Percentiles rank a stretch among this genome's conserved stretches.
These are phyloP conservation scores for Drosophila leontia DNA, from an alignment of 1,140 invertebrate species.

Conservation along the genomic window DNA sequence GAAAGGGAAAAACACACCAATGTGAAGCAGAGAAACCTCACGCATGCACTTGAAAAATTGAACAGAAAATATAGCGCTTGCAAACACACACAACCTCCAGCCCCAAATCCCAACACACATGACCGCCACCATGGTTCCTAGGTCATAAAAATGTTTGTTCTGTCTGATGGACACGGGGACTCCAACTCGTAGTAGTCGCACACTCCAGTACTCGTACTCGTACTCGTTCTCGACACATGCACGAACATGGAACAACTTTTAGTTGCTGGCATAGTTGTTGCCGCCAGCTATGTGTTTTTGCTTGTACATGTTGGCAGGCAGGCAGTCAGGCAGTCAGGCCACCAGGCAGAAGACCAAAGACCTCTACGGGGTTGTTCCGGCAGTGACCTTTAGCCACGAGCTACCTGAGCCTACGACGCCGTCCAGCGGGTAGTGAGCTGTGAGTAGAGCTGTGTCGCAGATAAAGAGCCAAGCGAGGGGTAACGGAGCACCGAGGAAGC, in stretches of 20 bases:
- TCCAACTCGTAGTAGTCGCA: not conserved
- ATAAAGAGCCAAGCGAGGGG: not conserved
- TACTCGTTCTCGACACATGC: slow-evolving; percentile 4
- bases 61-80: slow-evolving; percentile 22
- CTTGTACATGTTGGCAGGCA: slow-evolving; percentile 10
- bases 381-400: slow-evolving; percentile 44
- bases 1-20: slow-evolving; percentile 7
- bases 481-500: slow-evolving; percentile 3
- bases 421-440: slow-evolving; percentile 2
- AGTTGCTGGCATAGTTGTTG: slow-evolving; percentile 32
- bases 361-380: slow-evolving; percentile 20
- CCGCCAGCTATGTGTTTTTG: slow-evolving; percentile 38
- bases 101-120: slow-evolving; percentile 17
- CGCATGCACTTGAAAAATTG: slow-evolving; percentile 48
- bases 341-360: not conserved
- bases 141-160: slow-evolving; percentile 24
- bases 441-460: not conserved
- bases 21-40: slow-evolving; percentile 23
- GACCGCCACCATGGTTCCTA: slow-evolving; percentile 20
- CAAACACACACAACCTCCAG: not conserved
- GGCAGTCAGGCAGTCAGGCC: not conserved
- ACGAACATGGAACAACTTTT: slow-evolving; percentile 28
- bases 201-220: not conserved
- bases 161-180: slow-evolving; percentile 18
- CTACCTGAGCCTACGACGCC: slow-evolving; percentile 41